Conservation (phyloP, 2,888 invertebrate genomes). For the Junonia oenone region DNA sequence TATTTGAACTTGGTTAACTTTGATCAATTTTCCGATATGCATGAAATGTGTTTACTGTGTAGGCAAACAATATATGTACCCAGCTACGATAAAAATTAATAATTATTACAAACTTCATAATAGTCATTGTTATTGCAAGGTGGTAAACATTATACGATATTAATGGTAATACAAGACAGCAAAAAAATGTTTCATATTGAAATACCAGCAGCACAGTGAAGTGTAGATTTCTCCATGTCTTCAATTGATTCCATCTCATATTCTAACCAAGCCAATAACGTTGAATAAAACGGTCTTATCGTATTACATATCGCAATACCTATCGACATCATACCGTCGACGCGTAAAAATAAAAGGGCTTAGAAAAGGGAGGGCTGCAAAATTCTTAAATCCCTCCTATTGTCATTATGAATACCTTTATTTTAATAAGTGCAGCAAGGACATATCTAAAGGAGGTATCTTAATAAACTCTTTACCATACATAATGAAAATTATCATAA, state of each 20-base stretch:
- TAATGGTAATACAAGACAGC: background rate
- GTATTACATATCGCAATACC: conserved; percentile 27
- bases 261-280: conserved; percentile 33
- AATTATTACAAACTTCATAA: too few species aligned
- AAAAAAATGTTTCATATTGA: background rate
- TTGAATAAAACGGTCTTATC: conserved; percentile 30
- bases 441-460: too few species aligned
- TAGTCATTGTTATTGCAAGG: too few species aligned
- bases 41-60: too few species aligned
- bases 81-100: too few species aligned
- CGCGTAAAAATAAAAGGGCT: conserved; percentile 18
- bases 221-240: conserved; percentile 29
- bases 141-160: too few species aligned
- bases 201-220: background rate
- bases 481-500: too few species aligned
- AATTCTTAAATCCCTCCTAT: background rate
- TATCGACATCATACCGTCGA: conserved; percentile 12
- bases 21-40: background rate
- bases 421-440: background rate
- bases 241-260: conserved; percentile 35
- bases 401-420: background rate
- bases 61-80: too few species aligned
- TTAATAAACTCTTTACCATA: too few species aligned
- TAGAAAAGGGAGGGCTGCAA: conserved; percentile 5
- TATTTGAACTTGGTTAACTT: background rate